Evolutionary conservation across 30 jellyfish, hydroid and myxozoan species (phyloP).

Genomic region (Aurelia sp.): DNA sequence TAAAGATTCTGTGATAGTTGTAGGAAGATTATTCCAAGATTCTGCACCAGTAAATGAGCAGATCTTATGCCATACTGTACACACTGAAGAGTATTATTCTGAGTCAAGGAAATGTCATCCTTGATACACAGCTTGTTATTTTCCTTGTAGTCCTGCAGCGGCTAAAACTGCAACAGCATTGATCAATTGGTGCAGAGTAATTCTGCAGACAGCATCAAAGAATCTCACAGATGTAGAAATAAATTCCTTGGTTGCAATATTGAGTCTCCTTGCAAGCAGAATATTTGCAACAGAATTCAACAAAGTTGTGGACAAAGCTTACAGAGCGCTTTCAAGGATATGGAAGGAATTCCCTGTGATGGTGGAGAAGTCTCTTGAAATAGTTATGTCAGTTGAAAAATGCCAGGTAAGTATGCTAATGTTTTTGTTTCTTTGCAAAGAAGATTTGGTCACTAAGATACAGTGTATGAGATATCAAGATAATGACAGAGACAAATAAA

Average conservation of each 20-base stretch:
- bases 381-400: background rate
- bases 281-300: slow-evolving; percentile 11
- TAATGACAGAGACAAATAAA: too few species aligned
- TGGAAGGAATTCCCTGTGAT: slow-evolving; percentile 24
- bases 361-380: slow-evolving; percentile 24
- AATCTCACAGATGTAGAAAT: slow-evolving; percentile 1
- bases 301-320: slow-evolving; percentile 20
- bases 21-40: too few species aligned
- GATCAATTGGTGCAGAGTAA: slow-evolving; percentile 34
- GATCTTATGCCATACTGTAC: too few species aligned
- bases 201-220: background rate
- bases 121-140: background rate
- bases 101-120: too few species aligned
- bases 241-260: background rate
- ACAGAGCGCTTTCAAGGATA: slow-evolving; percentile 2
- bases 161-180: slow-evolving; percentile 38
- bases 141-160: slow-evolving; percentile 5
- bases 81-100: too few species aligned
- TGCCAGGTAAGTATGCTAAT: slow-evolving; percentile 20
- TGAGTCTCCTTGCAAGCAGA: slow-evolving; percentile 19
- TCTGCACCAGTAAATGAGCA: too few species aligned
- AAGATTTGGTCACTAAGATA: too few species aligned
- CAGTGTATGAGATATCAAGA: too few species aligned
- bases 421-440: too few species aligned
- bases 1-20: too few species aligned